These are phyloP conservation scores for Eudorcas thomsonii DNA, from an alignment of 2,113 vertebrate genomes.

Conservation along the genomic window DNA sequence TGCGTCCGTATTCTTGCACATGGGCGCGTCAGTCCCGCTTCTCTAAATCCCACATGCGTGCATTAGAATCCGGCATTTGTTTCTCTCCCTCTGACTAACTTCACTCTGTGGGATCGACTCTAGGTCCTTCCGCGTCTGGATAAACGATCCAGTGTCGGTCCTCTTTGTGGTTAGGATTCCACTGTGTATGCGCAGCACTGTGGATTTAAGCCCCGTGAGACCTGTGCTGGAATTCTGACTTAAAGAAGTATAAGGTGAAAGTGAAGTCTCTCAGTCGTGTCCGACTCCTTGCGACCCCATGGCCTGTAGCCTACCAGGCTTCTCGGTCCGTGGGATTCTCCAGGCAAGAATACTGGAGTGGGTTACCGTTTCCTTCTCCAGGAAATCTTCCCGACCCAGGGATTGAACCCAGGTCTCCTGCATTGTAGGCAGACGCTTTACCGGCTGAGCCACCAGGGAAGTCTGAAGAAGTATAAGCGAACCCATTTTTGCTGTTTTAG, in stretches of 20 bases:
- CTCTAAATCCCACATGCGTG: neutral
- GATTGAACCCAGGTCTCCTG: too few relatives aligned
- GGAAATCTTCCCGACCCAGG: too few relatives aligned
- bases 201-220: neutral
- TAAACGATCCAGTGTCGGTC: accelerated
- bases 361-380: too few relatives aligned
- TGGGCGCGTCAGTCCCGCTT: accelerated
- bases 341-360: too few relatives aligned
- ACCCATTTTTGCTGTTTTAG: neutral
- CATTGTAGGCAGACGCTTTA: too few relatives aligned
- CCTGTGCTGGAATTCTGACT: neutral
- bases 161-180: neutral
- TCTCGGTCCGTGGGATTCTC: too few relatives aligned
- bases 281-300: too few relatives aligned
- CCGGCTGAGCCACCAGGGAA: too few relatives aligned
- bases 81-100: accelerated
- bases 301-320: too few relatives aligned
- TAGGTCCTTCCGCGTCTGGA: neutral
- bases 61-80: neutral
- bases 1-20: accelerated
- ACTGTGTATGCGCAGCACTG: accelerated
- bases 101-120: neutral
- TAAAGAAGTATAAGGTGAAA: neutral
- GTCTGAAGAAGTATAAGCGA: neutral
- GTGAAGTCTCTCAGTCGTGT: too few relatives aligned